Evolutionary conservation across 2,797 vertebrate species (phyloP).

Genomic region (Brachyrhaphis roseni): DNA sequence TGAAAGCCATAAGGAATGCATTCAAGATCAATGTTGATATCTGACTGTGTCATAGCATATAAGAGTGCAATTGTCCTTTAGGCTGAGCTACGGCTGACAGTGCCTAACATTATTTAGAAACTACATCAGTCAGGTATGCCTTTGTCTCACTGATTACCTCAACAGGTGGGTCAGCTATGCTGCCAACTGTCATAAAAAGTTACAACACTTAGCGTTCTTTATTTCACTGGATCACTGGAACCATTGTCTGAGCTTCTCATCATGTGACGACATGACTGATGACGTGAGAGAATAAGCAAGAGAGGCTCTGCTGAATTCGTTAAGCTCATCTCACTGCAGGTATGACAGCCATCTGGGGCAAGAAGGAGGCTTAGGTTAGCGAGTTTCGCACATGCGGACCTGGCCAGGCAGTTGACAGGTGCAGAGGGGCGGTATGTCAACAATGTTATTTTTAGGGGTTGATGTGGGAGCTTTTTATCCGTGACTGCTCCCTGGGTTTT

Average conservation of each 20-base stretch:
- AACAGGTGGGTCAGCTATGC: conserved; percentile 46
- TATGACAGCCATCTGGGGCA: conserved; percentile 54
- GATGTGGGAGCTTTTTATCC: conserved; percentile 36
- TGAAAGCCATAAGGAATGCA: conserved; percentile 56
- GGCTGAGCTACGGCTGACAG: conserved; percentile 29
- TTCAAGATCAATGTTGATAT: conserved; percentile 35
- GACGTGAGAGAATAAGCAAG: conserved; percentile 34
- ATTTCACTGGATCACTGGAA: conserved; percentile 48
- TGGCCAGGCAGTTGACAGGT: conserved; percentile 42
- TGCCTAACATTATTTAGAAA: conserved; percentile 49
- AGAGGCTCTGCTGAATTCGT: conserved; percentile 30
- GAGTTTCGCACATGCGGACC: conserved; percentile 14
- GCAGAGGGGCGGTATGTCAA: conserved; percentile 40
- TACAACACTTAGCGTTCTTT: conserved; percentile 46
- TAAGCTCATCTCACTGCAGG: conserved; percentile 28
- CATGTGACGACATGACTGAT: conserved; percentile 33
- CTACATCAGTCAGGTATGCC: conserved; percentile 47
- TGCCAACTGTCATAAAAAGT: conserved; percentile 49
- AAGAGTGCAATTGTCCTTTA: conserved; percentile 30
- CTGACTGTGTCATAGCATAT: conserved; percentile 25
- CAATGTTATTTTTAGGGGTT: conserved; percentile 61
- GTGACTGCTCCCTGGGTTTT: conserved; percentile 10
- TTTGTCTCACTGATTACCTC: conserved; percentile 44
- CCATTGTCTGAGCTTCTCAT: conserved; percentile 60
- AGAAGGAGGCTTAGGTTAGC: conserved; percentile 41